A percentile compares a stretch with the other conserved stretches of the same genome.
These are phyloP conservation scores for Ptiloglossa arizonensis DNA, from an alignment of 1,140 invertebrate species.

Conservation along the genomic window DNA sequence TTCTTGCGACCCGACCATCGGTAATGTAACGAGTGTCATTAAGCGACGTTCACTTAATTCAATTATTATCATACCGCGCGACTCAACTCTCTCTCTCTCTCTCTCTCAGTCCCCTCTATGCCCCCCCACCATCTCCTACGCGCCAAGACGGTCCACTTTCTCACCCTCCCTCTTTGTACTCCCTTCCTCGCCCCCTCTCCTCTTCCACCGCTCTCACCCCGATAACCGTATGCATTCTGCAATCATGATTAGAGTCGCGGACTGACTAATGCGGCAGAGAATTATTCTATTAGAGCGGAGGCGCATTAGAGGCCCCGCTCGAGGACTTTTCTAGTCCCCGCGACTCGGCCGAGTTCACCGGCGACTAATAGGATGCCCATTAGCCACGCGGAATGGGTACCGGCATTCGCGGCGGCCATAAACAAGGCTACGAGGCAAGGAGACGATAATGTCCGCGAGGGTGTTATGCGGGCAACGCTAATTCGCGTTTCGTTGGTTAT, in stretches of 20 bases:
- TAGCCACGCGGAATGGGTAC: conserved; percentile 47
- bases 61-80: conserved; percentile 62
- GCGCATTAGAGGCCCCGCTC: conserved; percentile 52
- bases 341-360: conserved; percentile 34
- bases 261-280: conserved; percentile 63
- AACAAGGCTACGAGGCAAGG: conserved; percentile 50
- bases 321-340: conserved; percentile 56
- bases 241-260: conserved; percentile 62
- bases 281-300: conserved; percentile 67
- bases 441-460: conserved; percentile 53
- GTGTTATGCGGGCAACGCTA: conserved; percentile 52
- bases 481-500: conserved; percentile 51
- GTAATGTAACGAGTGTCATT: conserved; percentile 66
- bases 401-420: conserved; percentile 43
- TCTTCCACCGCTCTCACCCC: too few relatives aligned
- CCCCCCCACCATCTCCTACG: too few relatives aligned
- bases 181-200: too few relatives aligned
- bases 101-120: not conserved
- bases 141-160: not conserved
- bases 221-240: conserved; percentile 53
- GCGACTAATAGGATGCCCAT: conserved; percentile 63
- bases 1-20: conserved; percentile 27
- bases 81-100: conserved; percentile 9
- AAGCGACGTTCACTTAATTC: conserved; percentile 66
- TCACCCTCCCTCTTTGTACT: conserved; percentile 1